Conservation (phyloP, 2,888 invertebrate genomes). For the Muschampia plurimacula region DNA sequence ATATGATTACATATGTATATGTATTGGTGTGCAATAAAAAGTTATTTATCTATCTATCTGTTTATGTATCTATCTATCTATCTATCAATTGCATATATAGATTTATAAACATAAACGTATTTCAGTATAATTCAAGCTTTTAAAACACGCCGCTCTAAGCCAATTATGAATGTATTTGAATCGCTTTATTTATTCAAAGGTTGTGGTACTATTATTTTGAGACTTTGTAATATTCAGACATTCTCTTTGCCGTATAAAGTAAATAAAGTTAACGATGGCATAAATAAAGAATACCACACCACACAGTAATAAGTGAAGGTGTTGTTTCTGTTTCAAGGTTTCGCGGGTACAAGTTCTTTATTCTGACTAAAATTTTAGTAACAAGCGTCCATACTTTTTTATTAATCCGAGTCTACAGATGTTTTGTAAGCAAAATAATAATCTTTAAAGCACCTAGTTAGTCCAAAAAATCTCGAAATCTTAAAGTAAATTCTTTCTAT, state of each 20-base stretch:
- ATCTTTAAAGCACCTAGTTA: too few relatives aligned
- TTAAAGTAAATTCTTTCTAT: too few relatives aligned
- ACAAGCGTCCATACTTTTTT: background rate
- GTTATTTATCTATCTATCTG: too few relatives aligned
- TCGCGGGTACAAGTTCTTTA: background rate
- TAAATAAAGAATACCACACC: background rate
- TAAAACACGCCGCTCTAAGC: slow-evolving; percentile 6
- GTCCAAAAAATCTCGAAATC: too few relatives aligned
- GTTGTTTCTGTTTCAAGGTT: slow-evolving; percentile 1
- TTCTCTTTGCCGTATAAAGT: slow-evolving; percentile 1
- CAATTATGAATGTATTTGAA: slow-evolving; percentile 12
- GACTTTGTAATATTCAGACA: background rate
- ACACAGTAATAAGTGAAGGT: background rate
- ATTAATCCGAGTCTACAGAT: background rate
- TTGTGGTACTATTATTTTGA: background rate
- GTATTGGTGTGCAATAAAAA: too few relatives aligned
- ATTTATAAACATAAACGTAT: background rate
- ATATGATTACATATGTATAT: too few relatives aligned
- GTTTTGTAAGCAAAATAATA: background rate
- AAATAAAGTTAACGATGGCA: background rate
- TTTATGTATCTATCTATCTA: too few relatives aligned
- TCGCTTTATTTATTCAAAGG: slow-evolving; percentile 6
- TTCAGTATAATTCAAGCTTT: background rate
- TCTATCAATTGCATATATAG: background rate
- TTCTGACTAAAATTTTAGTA: background rate